phyloP scores from a whole-genome alignment of 2,113 vertebrate species.

The Tenrec ecaudatus region DNA sequence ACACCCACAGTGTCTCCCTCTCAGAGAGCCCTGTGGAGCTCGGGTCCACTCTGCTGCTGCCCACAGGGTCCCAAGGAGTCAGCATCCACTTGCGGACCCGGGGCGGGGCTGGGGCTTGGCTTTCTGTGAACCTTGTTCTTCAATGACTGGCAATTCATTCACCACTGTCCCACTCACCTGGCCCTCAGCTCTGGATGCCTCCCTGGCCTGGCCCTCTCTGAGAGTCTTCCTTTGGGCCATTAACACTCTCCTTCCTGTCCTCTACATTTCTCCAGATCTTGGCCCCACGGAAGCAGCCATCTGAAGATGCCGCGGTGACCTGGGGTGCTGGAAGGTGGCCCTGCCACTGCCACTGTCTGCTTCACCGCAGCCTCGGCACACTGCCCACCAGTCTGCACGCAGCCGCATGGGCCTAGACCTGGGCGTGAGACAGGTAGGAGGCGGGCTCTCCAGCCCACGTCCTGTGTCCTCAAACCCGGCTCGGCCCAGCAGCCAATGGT shows the following conservation, averaged over 20 bases:
- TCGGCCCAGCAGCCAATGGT: background rate
- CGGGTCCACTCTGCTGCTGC: background rate
- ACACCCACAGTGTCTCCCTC: background rate
- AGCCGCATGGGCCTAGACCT: no score
- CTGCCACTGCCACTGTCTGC: fast-evolving
- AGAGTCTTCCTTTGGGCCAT: background rate
- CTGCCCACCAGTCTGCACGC: no score
- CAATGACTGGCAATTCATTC: fast-evolving
- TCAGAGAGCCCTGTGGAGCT: background rate
- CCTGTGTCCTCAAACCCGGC: background rate
- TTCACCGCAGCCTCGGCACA: no score
- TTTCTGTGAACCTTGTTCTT: background rate
- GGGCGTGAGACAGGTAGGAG: no score
- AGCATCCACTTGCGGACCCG: background rate
- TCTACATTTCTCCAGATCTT: background rate
- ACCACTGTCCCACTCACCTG: background rate
- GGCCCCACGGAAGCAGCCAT: fast-evolving
- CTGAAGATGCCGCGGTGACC: fast-evolving
- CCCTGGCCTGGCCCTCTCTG: no score
- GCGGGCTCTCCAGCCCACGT: background rate
- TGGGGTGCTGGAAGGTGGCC: background rate
- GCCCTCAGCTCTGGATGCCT: background rate
- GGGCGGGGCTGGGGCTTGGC: background rate
- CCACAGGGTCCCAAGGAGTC: background rate
- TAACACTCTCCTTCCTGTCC: background rate